phyloP scores from a whole-genome alignment of 2,113 vertebrate species.

The Tyto alba region DNA sequence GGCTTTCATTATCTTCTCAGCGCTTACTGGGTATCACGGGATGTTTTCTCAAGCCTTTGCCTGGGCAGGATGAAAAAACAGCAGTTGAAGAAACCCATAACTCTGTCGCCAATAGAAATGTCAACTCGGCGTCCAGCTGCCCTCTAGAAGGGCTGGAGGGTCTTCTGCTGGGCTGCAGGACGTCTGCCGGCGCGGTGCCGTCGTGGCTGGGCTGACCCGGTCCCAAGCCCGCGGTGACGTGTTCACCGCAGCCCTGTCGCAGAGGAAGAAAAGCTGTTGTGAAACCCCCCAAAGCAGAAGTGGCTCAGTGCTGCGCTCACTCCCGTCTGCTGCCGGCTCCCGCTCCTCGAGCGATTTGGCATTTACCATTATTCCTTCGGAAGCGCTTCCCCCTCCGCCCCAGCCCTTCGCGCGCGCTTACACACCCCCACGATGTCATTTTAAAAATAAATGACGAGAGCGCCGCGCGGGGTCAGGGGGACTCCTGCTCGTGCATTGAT shows the following conservation, averaged over 20 bases:
- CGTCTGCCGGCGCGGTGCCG: accelerated
- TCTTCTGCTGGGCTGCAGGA: background rate
- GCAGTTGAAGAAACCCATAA: background rate
- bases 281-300: background rate
- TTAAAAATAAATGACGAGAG: constrained; percentile 31
- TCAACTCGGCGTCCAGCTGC: accelerated
- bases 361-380: background rate
- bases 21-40: background rate
- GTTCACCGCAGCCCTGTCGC: accelerated
- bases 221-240: accelerated
- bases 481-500: background rate
- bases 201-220: background rate
- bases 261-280: background rate
- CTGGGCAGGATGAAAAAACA: background rate
- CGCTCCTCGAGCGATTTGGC: too few species aligned
- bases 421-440: background rate
- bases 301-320: too few species aligned
- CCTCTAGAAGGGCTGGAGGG: accelerated
- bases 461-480: background rate
- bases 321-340: too few species aligned
- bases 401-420: background rate
- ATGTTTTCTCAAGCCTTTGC: background rate
- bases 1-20: background rate
- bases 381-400: background rate
- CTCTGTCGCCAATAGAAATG: background rate